phyloP scores from a whole-genome alignment of 53 echinoderm and acorn worm species.

The Henricia sp. region DNA sequence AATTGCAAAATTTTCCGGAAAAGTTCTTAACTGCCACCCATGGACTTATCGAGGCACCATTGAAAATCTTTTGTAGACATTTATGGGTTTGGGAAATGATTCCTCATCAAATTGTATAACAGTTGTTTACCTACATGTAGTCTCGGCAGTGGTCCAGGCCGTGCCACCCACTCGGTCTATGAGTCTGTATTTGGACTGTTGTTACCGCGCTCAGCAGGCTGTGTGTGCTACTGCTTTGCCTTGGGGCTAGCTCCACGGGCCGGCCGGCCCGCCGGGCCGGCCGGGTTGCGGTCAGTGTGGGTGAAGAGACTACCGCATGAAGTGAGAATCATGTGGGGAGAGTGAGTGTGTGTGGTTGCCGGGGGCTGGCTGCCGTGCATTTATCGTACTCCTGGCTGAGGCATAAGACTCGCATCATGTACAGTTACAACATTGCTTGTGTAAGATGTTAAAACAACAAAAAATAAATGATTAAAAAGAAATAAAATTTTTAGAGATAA shows the following conservation, averaged over 20 bases:
- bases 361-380: neutral
- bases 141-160: neutral
- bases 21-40: too few relatives aligned
- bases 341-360: neutral
- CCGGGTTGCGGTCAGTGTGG: neutral
- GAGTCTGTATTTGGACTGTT: constrained; percentile 12
- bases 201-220: constrained; percentile 7
- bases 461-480: too few relatives aligned
- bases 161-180: constrained; percentile 32
- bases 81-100: constrained; percentile 18
- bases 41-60: too few relatives aligned
- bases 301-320: neutral
- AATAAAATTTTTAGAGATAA: too few relatives aligned
- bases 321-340: neutral
- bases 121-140: constrained; percentile 42
- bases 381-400: too few relatives aligned
- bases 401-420: too few relatives aligned
- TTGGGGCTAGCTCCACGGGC: neutral
- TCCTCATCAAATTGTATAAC: constrained; percentile 42
- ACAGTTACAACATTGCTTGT: too few relatives aligned
- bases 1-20: too few relatives aligned
- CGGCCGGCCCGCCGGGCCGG: neutral
- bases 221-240: constrained; percentile 20
- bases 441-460: too few relatives aligned
- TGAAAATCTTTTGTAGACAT: too few relatives aligned